Percentiles rank a stretch among this genome's conserved stretches.
phyloP scores from a whole-genome alignment of 2,113 vertebrate species.

The Cnemophilus loriae region DNA sequence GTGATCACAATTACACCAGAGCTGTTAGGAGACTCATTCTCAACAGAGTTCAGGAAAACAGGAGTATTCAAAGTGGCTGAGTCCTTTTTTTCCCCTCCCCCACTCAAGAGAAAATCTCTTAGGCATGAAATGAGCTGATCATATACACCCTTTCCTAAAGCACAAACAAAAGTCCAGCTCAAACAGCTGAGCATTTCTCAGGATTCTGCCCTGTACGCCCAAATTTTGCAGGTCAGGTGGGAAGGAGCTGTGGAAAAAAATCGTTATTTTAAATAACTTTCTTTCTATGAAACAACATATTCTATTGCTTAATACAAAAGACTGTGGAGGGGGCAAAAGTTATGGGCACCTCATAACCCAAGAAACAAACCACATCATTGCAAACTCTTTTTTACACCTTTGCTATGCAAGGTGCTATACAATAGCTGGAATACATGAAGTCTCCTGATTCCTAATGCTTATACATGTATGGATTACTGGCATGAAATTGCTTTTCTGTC shows the following conservation, averaged over 20 bases:
- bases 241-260: neutral
- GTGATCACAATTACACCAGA: constrained; percentile 31
- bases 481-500: neutral
- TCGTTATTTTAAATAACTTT: neutral
- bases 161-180: neutral
- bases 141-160: neutral
- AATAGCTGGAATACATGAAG: neutral
- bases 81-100: neutral
- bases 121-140: neutral
- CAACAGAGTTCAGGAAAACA: constrained; percentile 29
- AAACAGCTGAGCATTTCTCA: neutral
- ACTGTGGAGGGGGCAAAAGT: neutral
- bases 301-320: neutral
- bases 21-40: constrained; percentile 7
- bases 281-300: neutral
- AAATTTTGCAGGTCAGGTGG: neutral
- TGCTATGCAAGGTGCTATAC: neutral
- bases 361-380: neutral
- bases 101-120: neutral
- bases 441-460: neutral
- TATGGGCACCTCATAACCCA: neutral
- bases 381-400: neutral
- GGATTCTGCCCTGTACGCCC: neutral
- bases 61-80: neutral
- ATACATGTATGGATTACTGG: neutral